Conservation (phyloP, 2,113 vertebrate genomes). For the Neolamprologus sp. region DNA sequence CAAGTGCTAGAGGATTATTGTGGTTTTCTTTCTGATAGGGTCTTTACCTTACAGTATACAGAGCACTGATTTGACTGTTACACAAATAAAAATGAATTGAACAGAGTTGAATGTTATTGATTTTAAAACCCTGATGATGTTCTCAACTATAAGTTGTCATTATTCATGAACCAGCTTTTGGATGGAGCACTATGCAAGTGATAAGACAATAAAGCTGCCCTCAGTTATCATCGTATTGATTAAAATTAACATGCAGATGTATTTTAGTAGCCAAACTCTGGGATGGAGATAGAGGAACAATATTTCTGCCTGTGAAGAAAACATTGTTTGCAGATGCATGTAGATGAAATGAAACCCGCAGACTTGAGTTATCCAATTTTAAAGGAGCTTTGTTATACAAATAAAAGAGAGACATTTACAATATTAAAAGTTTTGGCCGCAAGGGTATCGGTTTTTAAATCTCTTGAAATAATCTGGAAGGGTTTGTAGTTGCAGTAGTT, state of each 20-base stretch:
- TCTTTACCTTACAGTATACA: not conserved
- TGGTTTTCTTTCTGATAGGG: not conserved
- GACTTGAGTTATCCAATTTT: not conserved
- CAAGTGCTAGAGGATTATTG: not conserved
- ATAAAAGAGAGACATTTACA: not conserved
- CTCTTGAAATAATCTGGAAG: not conserved
- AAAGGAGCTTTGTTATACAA: not conserved
- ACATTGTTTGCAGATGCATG: not conserved
- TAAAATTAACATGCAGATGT: not conserved
- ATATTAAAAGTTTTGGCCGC: not conserved
- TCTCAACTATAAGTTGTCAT: not conserved
- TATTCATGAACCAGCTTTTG: not conserved
- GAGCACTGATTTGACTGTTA: not conserved
- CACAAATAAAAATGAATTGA: not conserved
- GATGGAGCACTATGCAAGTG: not conserved
- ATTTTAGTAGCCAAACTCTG: not conserved
- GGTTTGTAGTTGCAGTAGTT: not conserved
- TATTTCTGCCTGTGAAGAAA: not conserved
- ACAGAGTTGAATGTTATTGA: not conserved
- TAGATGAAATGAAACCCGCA: not conserved
- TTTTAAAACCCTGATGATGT: not conserved
- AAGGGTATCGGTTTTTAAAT: not conserved
- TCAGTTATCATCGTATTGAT: not conserved
- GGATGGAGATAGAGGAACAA: not conserved
- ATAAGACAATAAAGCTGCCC: not conserved